Evolutionary conservation across 2,113 vertebrate species (phyloP).

Genomic region (Kobus ellipsiprymnus): DNA sequence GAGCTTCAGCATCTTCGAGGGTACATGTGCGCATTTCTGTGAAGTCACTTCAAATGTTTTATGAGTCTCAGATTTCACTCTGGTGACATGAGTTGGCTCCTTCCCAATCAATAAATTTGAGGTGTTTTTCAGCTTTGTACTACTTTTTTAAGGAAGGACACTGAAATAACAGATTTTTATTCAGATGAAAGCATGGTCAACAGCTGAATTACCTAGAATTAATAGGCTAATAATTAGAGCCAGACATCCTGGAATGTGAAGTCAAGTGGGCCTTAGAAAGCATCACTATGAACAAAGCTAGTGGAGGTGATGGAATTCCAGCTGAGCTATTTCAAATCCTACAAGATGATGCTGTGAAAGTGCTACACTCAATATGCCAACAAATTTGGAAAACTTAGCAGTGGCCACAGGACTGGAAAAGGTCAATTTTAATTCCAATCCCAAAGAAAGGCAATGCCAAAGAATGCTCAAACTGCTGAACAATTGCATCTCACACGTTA

Average conservation of each 20-base stretch:
- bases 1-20: not conserved
- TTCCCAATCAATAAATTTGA: not conserved
- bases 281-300: too few relatives aligned
- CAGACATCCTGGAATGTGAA: too few relatives aligned
- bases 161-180: conserved; percentile 22
- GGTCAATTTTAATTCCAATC: too few relatives aligned
- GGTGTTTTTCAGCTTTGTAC: not conserved
- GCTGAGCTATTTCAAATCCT: too few relatives aligned
- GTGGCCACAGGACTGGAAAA: too few relatives aligned
- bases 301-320: too few relatives aligned
- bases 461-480: accelerated
- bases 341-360: too few relatives aligned
- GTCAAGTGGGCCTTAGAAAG: too few relatives aligned
- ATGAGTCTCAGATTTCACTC: not conserved
- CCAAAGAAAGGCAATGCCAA: too few relatives aligned
- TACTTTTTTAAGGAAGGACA: not conserved
- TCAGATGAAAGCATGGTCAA: not conserved
- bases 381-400: too few relatives aligned
- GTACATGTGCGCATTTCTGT: not conserved
- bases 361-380: too few relatives aligned
- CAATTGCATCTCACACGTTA: too few relatives aligned
- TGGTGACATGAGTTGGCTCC: not conserved
- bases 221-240: not conserved
- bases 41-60: not conserved
- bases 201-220: not conserved